Evolutionary conservation across 2,888 invertebrate genomes (phyloP), one percentile per base, ranked within the genome.

Genomic region (Apoda limacodes): DNA sequence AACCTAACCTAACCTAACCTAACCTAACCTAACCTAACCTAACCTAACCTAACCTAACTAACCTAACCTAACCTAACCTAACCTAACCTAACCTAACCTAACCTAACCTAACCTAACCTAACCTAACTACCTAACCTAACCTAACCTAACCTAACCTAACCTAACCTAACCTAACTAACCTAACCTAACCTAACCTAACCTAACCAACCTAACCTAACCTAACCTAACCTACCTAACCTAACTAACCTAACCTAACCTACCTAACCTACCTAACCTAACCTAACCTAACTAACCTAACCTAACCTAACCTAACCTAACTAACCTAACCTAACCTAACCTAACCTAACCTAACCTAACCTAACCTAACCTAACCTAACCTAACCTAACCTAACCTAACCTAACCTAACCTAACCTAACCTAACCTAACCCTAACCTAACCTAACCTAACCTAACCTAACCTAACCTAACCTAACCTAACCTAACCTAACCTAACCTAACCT

Each of bases 51-150:
- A 39, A 42, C 42, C 43, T 40, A 40, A 43, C 41, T 42, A 38
- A 41, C 39, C 41, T 36, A 38, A 44, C 37, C 40, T 34, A 33
- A 35, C 33, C 34, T 35, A 28, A 35, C 30, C 39, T 36, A 36
- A 38, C 37, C 40, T 40, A 38, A 40, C 39, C 39, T 42, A 39
- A 39, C 39, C 42, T 42, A 42, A 39, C 39, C 35, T 30, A 34
- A 40, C 35, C 38, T 32, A 35, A 37, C 34, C 37, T 35, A 37
- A 39, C 40, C 40, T 35, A 36, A 39, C 35, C 35, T 31, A 40
- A 42, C 45, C 43, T 34, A 46, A 50, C 42, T 45, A 42, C 44
- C 43, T 39, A 44, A 40, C 45, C 34, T 39, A 35, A 38, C 34
- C 37, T 34, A 38, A 39, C 39, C 42, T 39, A 40, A 40, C 41